Evolutionary conservation across 2,888 invertebrate species (phyloP).

Genomic region (Lithophane leautieri): DNA sequence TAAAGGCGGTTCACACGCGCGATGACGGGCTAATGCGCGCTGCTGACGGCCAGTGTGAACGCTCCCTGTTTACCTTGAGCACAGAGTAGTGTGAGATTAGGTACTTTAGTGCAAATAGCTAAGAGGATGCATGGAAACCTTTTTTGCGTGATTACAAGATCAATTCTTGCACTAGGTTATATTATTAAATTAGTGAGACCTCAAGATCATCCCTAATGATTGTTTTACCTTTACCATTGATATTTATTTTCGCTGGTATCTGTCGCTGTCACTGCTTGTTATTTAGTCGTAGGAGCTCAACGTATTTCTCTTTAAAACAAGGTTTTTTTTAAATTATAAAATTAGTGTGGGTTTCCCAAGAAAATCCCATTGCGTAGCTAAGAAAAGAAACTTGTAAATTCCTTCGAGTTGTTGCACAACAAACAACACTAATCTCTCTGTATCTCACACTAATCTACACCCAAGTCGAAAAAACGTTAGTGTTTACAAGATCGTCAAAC

Average conservation of each 20-base stretch:
- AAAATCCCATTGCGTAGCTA: background rate
- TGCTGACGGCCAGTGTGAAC: slow-evolving; percentile 73
- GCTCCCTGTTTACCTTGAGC: slow-evolving; percentile 68
- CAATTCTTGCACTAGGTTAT: background rate
- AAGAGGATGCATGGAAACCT: background rate
- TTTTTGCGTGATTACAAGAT: background rate
- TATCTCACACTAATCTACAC: slow-evolving; percentile 52
- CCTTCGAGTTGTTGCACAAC: slow-evolving; percentile 16
- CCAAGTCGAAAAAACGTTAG: slow-evolving; percentile 60
- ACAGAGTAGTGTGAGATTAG: slow-evolving; percentile 60
- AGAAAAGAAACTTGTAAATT: slow-evolving; percentile 19
- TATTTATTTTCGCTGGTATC: slow-evolving; percentile 2
- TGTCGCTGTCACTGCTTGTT: background rate
- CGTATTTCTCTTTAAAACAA: background rate
- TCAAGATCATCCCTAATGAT: background rate
- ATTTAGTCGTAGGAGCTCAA: background rate
- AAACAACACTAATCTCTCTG: slow-evolving; percentile 52
- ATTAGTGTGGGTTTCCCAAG: slow-evolving; percentile 12
- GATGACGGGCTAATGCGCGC: slow-evolving; percentile 78
- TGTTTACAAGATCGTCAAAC: slow-evolving; percentile 82
- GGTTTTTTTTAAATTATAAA: slow-evolving; percentile 10
- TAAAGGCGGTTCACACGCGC: slow-evolving; percentile 60
- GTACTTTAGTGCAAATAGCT: background rate
- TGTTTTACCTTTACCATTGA: background rate
- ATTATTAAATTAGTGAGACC: background rate